Conservation (phyloP, 2,888 invertebrate genomes). For the Drosophila anomelani region DNA sequence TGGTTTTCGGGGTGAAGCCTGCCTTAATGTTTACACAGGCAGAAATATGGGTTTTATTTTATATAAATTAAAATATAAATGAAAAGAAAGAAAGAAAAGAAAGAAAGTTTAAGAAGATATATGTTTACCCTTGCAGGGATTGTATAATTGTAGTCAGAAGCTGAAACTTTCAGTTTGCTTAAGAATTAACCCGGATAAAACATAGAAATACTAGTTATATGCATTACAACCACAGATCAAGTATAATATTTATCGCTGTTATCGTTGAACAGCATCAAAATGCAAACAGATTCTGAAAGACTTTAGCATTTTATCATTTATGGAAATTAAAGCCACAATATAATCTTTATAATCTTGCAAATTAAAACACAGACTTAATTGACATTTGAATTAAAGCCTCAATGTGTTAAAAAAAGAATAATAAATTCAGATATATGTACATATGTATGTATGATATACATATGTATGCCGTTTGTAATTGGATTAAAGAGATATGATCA, state of each 20-base stretch:
- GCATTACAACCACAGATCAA: neutral
- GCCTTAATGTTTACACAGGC: neutral
- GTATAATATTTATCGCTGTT: neutral
- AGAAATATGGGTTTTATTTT: neutral
- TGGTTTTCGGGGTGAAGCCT: slow-evolving; percentile 12
- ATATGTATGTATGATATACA: too few relatives aligned
- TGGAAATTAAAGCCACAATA: neutral
- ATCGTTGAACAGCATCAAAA: neutral
- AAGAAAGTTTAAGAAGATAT: too few relatives aligned
- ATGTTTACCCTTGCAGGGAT: neutral
- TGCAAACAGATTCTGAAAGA: too few relatives aligned
- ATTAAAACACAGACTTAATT: neutral
- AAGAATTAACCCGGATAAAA: too few relatives aligned
- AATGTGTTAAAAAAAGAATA: too few relatives aligned
- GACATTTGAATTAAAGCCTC: neutral
- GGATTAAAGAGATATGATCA: too few relatives aligned
- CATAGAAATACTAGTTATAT: neutral
- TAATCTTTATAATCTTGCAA: neutral
- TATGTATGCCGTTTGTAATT: too few relatives aligned
- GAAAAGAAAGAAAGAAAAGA: too few relatives aligned
- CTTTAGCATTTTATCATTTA: neutral
- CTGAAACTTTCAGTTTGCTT: too few relatives aligned
- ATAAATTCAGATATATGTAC: too few relatives aligned
- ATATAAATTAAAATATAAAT: too few relatives aligned
- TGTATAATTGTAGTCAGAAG: too few relatives aligned